Evolutionary conservation across 2,797 vertebrate species (phyloP), one percentile per base, ranked within the genome.

Genomic region (Loris lydekkerianus): DNA sequence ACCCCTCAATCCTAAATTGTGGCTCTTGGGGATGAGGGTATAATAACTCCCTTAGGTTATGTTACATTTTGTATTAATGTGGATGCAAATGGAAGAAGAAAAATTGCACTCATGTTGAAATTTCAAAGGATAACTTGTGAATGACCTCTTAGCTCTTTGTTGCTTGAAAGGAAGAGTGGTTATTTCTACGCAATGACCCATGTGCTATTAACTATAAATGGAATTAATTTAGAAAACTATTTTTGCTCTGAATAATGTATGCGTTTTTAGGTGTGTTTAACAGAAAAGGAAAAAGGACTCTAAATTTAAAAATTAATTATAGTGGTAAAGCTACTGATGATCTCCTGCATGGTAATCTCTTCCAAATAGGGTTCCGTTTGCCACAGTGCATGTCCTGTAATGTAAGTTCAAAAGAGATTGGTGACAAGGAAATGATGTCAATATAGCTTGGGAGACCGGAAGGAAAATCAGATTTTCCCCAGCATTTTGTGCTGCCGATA

Each of bases 231-330:
- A 93, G 25, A 72, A 31, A 91, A 67, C 7, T 69, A 58, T 87
- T 92, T 92, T 78, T 77, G 14, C 56, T 76, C 61, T 76, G 53
- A 82, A 10, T 63, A 82, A 89, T n/a, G 17, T 46, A 60, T 29
- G 29, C 37, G 60, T 72, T 65, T 93, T 83, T 46, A 82, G 73
- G 40, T 76, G 31, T 75, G 20, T 83, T 91, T 80, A 53, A 89
- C 46, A 86, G 40, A 80, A 75, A 76, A 93, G 20, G 21, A 84
- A 4, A 14, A 81, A 88, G 11, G 10, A 77, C 49, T 17, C 10
- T 76, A 53, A 73, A 37, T 89, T 60, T 49, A 81, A 31, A 84
- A 92, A 31, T 20, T 23, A 56, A 23, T 40, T 81, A 34, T n/a
- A 21, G 11, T 60, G 37, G 2, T 34, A 67, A 95, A 92, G 11